These are phyloP conservation scores for Napeogenes inachia DNA, from an alignment of 2,888 invertebrate species.

Conservation along the genomic window DNA sequence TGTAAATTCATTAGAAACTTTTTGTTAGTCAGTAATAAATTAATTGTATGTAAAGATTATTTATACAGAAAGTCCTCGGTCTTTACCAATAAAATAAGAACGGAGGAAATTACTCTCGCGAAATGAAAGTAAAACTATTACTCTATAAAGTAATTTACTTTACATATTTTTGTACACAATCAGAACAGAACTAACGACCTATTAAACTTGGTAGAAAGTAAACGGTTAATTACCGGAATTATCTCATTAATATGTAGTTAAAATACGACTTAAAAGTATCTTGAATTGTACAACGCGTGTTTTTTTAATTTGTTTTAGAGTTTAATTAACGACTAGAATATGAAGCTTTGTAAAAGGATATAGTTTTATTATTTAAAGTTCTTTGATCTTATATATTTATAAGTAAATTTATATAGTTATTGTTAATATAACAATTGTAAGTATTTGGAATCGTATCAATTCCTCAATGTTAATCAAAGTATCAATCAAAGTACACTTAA, in stretches of 20 bases:
- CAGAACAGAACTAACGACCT: constrained; percentile 48
- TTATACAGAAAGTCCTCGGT: too few species aligned
- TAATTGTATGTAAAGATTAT: too few species aligned
- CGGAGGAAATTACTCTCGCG: not conserved
- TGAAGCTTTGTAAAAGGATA: too few species aligned
- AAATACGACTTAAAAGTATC: not conserved
- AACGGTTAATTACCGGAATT: constrained; percentile 22
- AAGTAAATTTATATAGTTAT: too few species aligned
- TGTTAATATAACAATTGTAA: too few species aligned
- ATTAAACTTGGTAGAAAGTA: constrained; percentile 43
- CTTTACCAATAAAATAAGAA: constrained; percentile 1
- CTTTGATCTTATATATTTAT: too few species aligned
- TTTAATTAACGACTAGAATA: not conserved
- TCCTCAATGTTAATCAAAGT: too few species aligned
- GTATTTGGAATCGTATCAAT: too few species aligned
- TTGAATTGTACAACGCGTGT: not conserved
- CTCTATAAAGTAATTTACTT: constrained; percentile 30
- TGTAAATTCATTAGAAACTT: too few species aligned
- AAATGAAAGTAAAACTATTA: constrained; percentile 28
- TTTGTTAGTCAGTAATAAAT: too few species aligned
- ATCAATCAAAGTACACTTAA: too few species aligned
- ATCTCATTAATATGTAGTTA: constrained; percentile 1
- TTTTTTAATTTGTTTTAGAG: not conserved
- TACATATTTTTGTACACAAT: constrained; percentile 34
- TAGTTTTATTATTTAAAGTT: too few species aligned